These are phyloP conservation scores for Uloborus plumipes DNA, from an alignment of 2,888 invertebrate species.

Conservation along the genomic window DNA sequence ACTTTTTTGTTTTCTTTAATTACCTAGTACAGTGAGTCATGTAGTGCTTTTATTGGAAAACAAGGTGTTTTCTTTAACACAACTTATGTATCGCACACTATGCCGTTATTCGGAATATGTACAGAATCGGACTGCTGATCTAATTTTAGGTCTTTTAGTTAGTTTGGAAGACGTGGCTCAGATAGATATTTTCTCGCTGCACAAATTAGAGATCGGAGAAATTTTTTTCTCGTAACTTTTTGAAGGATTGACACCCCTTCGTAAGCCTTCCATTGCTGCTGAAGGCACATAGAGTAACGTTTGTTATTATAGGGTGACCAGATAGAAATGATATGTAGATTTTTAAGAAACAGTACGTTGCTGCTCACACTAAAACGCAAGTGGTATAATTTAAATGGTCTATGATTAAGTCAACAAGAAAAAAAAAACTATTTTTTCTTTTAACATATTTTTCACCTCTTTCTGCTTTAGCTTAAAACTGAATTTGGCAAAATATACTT, in stretches of 20 bases:
- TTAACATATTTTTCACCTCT: background rate
- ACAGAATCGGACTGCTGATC: constrained; percentile 15
- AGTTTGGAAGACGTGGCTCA: constrained; percentile 36
- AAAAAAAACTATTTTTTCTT: background rate
- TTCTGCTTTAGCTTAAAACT: background rate
- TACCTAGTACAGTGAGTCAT: constrained; percentile 2
- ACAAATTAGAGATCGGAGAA: constrained; percentile 39
- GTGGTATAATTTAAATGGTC: too few relatives aligned
- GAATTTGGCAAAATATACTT: background rate
- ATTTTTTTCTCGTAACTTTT: constrained; percentile 30
- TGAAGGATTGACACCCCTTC: constrained; percentile 35
- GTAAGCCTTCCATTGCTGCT: constrained; percentile 34
- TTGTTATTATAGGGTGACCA: constrained; percentile 41
- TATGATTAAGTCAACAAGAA: too few relatives aligned
- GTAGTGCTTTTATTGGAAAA: constrained; percentile 17
- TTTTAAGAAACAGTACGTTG: too few relatives aligned
- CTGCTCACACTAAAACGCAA: too few relatives aligned
- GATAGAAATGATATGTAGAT: background rate
- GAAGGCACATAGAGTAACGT: constrained; percentile 36
- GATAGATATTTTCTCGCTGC: constrained; percentile 46
- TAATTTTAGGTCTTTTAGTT: constrained; percentile 35
- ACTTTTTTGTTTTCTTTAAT: background rate
- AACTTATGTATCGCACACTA: constrained; percentile 33
- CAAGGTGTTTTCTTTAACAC: constrained; percentile 39
- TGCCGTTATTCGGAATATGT: constrained; percentile 43